Conservation (phyloP, 2,797 vertebrate species). For the Sibirionetta formosa region DNA sequence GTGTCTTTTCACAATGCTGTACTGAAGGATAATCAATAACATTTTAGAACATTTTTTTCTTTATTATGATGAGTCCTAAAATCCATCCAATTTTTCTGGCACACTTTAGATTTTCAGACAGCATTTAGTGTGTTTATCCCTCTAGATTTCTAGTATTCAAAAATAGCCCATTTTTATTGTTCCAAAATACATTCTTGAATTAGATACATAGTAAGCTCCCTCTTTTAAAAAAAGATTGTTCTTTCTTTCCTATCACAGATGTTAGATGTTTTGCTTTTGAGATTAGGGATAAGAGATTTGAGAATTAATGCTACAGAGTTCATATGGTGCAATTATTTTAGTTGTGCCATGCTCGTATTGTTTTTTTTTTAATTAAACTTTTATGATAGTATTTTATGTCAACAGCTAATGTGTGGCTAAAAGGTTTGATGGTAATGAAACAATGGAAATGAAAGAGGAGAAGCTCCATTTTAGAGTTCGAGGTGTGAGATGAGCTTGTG, state of each 20-base stretch:
- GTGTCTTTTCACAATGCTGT: background rate
- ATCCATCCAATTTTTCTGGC: conserved; percentile 60
- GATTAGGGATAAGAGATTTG: background rate
- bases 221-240: conserved; percentile 1
- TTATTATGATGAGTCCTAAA: conserved; percentile 32
- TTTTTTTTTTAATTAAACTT: background rate
- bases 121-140: conserved; percentile 5
- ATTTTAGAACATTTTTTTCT: conserved; percentile 42
- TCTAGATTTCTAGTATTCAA: conserved; percentile 30
- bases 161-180: conserved; percentile 36
- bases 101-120: conserved; percentile 12
- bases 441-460: background rate
- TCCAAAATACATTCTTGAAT: conserved; percentile 28
- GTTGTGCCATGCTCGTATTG: background rate
- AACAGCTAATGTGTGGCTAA: background rate
- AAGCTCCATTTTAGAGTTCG: background rate
- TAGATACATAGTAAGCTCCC: background rate
- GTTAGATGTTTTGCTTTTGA: conserved; percentile 17
- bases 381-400: background rate
- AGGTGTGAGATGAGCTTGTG: background rate
- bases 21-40: conserved; percentile 6
- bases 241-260: background rate
- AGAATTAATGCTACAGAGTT: conserved; percentile 11
- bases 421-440: background rate
- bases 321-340: background rate